Conservation (phyloP, 1,140 invertebrate genomes). For the Lucilia cuprina region DNA sequence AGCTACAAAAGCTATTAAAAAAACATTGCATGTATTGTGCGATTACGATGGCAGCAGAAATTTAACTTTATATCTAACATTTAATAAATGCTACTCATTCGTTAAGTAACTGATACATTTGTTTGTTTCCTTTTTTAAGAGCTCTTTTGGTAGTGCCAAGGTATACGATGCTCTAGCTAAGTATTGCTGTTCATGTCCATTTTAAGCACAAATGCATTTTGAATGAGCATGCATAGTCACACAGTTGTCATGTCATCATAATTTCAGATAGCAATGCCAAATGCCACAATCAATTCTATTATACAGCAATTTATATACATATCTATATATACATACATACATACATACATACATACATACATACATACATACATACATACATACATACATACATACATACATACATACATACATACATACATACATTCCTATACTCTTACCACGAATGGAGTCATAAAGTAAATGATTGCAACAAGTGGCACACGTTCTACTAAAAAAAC, state of each 20-base stretch:
- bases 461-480: not conserved
- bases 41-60: not conserved
- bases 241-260: slow-evolving; percentile 14
- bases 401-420: not conserved
- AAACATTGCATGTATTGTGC: not conserved
- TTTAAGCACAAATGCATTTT: not conserved
- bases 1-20: not conserved
- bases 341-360: not conserved
- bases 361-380: not conserved
- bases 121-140: not conserved
- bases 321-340: not conserved
- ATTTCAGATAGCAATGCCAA: slow-evolving; percentile 4
- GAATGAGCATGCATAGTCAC: not conserved
- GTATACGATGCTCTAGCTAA: not conserved
- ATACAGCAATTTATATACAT: not conserved
- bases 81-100: slow-evolving; percentile 7
- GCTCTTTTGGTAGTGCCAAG: not conserved
- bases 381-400: not conserved
- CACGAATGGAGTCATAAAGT: not conserved
- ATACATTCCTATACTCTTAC: not conserved
- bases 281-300: slow-evolving; percentile 6
- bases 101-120: not conserved
- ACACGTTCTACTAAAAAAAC: not conserved
- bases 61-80: not conserved
- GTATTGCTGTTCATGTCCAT: not conserved